Evolutionary conservation across 2,888 invertebrate genomes (phyloP), one percentile per base, ranked within the genome.

Genomic region (Aphodius granarius): DNA sequence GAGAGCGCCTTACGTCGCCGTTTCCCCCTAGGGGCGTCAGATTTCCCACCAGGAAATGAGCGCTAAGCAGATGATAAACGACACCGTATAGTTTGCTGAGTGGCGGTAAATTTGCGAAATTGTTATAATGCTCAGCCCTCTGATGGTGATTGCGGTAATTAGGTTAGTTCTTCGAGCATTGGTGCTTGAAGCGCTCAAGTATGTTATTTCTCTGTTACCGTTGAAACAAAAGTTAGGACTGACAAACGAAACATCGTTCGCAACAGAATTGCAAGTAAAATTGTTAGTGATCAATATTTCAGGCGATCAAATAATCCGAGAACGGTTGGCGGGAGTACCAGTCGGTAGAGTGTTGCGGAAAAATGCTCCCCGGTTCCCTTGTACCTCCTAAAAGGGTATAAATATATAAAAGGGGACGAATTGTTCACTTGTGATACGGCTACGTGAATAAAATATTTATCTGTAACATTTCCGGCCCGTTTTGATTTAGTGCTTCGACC

Each of bases 361-460:
- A 43, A 43, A 43, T 43, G 43, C 43, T 43, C 43, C 43, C 43
- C 9, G 43, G 43, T 13, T 43, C 43, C 43, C 43, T 43, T 43
- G 43, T 43, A 43, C 43, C 43, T 43, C 43, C 43, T 43, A 43
- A 43, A 43, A 43, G 43, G 43, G 43, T 66, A 66, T 66, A 66
- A 20, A 20, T 68, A 68, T 68, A 68, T 20, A 68, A n/a, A 68
- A 68, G 22, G 68, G 22, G 68, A 68, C 68, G 68, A 68, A 68
- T 68, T 68, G 68, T 68, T n/a, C 20, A n/a, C 20, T 43, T 20
- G 21, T 22, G 68, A 68, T 68, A 68, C 21, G 19, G 21, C n/a
- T 20, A 21, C 20, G 20, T 22, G 68, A 68, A 68, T 68, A 68
- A 68, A 68, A 68, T 68, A 68, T 68, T 68, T 68, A 68, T 68